A percentile compares a stretch with the other conserved stretches of the same genome.
These are phyloP conservation scores for Poeciliopsis occidentalis DNA, from an alignment of 2,113 vertebrate genomes.

Conservation along the genomic window DNA sequence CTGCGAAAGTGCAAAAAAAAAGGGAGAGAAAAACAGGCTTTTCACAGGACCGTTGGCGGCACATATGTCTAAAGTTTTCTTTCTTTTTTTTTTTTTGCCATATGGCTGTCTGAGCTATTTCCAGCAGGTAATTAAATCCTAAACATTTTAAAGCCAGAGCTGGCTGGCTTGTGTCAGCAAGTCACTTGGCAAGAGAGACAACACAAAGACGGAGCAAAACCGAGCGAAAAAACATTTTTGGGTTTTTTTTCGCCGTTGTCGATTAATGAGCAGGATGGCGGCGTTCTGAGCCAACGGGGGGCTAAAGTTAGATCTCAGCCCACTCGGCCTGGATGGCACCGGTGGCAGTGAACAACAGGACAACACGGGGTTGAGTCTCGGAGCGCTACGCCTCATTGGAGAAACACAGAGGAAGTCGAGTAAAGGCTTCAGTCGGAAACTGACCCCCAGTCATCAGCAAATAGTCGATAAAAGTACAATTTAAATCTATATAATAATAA, in stretches of 20 bases:
- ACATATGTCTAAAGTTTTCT: conserved; percentile 89
- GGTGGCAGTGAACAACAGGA: conserved; percentile 40
- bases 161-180: conserved; percentile 86
- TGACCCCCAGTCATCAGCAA: conserved; percentile 3
- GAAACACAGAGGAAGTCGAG: conserved; percentile 45
- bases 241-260: background rate
- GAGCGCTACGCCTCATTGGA: conserved; percentile 58
- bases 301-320: conserved; percentile 55
- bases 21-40: conserved; percentile 70
- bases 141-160: conserved; percentile 95
- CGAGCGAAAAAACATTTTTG: conserved; percentile 24
- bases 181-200: conserved; percentile 66
- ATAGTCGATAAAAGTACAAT: background rate
- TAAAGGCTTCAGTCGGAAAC: conserved; percentile 5
- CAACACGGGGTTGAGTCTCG: conserved; percentile 46
- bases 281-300: conserved; percentile 20
- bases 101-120: conserved; percentile 97
- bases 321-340: conserved; percentile 32
- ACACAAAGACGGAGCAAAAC: conserved; percentile 55
- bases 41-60: conserved; percentile 78
- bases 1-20: conserved; percentile 73
- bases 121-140: conserved; percentile 98
- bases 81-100: conserved; percentile 83
- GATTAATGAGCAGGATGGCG: conserved; percentile 40
- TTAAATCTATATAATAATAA: background rate